Base-by-base conservation (phyloP, 2,888 invertebrate genomes). In the Siphonodentalium dalli region DNA sequence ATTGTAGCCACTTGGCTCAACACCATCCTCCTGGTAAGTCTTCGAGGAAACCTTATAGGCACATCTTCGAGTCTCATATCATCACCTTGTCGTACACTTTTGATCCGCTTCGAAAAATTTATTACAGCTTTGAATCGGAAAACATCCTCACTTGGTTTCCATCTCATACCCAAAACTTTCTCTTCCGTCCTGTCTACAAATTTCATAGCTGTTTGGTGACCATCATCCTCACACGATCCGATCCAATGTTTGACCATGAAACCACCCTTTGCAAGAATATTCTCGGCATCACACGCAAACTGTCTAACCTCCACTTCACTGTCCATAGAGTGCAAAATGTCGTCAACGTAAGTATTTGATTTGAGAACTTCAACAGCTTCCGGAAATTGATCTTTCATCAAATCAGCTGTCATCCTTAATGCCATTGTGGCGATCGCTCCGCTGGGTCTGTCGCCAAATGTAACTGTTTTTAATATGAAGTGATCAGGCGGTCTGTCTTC, bases 391-490 rank as follows among this genome's bases (percentile, higher is more conserved):
- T n/a, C n/a, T n/a, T n/a, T n/a, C n/a, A n/a, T n/a, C n/a, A n/a
- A n/a, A n/a, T n/a, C n/a, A n/a, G n/a, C n/a, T n/a, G n/a, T n/a
- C n/a, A n/a, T n/a, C n/a, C n/a, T n/a, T n/a, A n/a, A n/a, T 18
- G 42, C 2, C 27, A 42, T 28, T 8, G 42, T 42, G 7, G 42
- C 11, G 5, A 42, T 42, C 21, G 42, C 42, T 28, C 42, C 42
- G 28, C 42, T 42, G 15, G 42, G 42, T 42, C 29, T 27, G 13
- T 42, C 42, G 18, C 42, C 42, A 42, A 42, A 42, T 42, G 42
- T 28, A 2, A 42, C 42, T n/a, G 42, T 20, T 15, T 6, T 42
- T n/a, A n/a, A n/a, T n/a, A n/a, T n/a, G n/a, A n/a, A n/a, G n/a
- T n/a, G n/a, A n/a, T n/a, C n/a, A n/a, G n/a, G n/a, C 5, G 4